phyloP scores from a whole-genome alignment of 2,797 vertebrate species.

The Zalophus californianus region DNA sequence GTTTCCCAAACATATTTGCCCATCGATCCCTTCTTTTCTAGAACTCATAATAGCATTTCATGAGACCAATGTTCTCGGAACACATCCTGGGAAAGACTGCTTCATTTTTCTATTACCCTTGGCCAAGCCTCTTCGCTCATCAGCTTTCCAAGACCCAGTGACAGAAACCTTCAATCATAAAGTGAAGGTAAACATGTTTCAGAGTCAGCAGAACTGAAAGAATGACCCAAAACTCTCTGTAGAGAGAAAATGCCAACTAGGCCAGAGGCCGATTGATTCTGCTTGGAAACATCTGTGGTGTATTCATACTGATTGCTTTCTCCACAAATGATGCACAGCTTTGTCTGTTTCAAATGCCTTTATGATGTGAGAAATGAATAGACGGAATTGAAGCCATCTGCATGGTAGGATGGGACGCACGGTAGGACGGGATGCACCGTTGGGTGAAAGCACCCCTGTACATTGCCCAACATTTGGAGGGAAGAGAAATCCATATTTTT shows the following conservation, averaged over 20 bases:
- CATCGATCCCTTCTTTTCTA: background rate
- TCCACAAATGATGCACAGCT: slow-evolving; percentile 55
- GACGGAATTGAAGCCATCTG: slow-evolving; percentile 59
- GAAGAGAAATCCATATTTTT: slow-evolving; percentile 45
- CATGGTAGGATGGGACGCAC: background rate
- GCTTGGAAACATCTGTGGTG: slow-evolving; percentile 72
- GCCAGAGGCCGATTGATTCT: slow-evolving; percentile 47
- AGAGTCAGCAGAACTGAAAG: slow-evolving; percentile 23
- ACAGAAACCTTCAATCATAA: slow-evolving; percentile 42
- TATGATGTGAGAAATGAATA: slow-evolving; percentile 50
- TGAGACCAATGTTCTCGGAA: background rate
- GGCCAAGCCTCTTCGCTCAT: background rate
- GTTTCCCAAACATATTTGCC: slow-evolving; percentile 9
- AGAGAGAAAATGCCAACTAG: slow-evolving; percentile 59
- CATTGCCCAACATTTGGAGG: background rate
- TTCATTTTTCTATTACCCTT: background rate
- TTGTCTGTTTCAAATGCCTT: slow-evolving; percentile 62
- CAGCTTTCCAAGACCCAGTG: background rate
- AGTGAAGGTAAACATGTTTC: slow-evolving; percentile 30
- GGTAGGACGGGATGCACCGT: background rate
- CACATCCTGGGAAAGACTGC: background rate
- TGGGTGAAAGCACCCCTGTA: background rate
- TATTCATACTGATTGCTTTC: slow-evolving; percentile 66
- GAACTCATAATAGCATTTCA: background rate
- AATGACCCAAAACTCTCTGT: slow-evolving; percentile 44